phyloP scores from a whole-genome alignment of 1,140 invertebrate species.

The Chrysomallon squamiferum region DNA sequence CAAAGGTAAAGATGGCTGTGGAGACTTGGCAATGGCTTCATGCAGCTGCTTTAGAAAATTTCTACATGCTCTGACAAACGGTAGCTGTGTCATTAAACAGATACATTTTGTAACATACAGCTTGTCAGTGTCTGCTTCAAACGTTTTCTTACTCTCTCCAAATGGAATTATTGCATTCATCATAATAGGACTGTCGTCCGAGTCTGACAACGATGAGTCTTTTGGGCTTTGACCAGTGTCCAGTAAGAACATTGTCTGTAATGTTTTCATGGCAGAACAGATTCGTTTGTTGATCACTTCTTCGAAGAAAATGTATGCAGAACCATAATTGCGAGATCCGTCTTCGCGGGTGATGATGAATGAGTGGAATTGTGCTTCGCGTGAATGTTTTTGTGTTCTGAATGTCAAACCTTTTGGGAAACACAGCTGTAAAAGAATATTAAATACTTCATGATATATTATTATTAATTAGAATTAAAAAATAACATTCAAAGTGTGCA shows the following conservation, averaged over 20 bases:
- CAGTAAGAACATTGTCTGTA: slow-evolving; percentile 92
- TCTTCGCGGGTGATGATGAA: slow-evolving; percentile 97
- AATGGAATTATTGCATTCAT: slow-evolving; percentile 26
- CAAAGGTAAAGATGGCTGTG: slow-evolving; percentile 64
- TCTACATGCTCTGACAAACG: slow-evolving; percentile 76
- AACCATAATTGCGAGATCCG: slow-evolving; percentile 91
- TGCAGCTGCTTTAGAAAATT: slow-evolving; percentile 61
- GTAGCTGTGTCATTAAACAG: slow-evolving; percentile 83
- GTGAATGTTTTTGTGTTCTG: slow-evolving; percentile 89
- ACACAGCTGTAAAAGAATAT: slow-evolving; percentile 78
- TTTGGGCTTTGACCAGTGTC: slow-evolving; percentile 63
- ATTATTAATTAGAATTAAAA: too few species aligned
- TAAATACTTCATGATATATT: not conserved
- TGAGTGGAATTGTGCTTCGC: slow-evolving; percentile 91
- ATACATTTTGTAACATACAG: slow-evolving; percentile 95
- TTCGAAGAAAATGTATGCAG: slow-evolving; percentile 94
- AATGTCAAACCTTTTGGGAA: slow-evolving; percentile 92
- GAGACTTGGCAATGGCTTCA: slow-evolving; percentile 46
- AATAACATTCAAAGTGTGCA: too few species aligned
- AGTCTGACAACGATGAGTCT: slow-evolving; percentile 10
- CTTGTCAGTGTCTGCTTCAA: slow-evolving; percentile 91
- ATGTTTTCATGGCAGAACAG: slow-evolving; percentile 91
- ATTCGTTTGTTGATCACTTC: slow-evolving; percentile 91
- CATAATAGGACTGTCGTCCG: slow-evolving; percentile 42
- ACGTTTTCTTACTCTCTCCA: slow-evolving; percentile 68